These are phyloP conservation scores for Eretmochelys imbricata DNA, from an alignment of 2,113 vertebrate genomes.

Conservation along the genomic window DNA sequence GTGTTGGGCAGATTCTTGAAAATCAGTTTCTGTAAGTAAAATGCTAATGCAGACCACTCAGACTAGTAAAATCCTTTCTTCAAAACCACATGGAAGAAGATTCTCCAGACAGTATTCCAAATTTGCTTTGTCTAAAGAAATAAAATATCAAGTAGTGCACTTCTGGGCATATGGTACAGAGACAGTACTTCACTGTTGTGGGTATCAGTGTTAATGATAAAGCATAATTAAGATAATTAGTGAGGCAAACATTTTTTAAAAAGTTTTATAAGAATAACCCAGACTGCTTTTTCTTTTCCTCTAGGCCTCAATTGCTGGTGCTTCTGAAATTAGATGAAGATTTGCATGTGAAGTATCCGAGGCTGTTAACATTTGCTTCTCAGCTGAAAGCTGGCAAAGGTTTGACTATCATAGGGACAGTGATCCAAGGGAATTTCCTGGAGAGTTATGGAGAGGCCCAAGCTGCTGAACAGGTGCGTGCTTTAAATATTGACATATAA, in stretches of 20 bases:
- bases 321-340: slow-evolving; percentile 97
- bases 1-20: not conserved
- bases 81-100: not conserved
- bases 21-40: not conserved
- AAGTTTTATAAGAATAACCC: not conserved
- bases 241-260: not conserved
- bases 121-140: not conserved
- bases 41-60: not conserved
- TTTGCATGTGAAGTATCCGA: slow-evolving; percentile 96
- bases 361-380: slow-evolving; percentile 96
- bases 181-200: not conserved
- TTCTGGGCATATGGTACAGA: not conserved
- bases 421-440: slow-evolving; percentile 95
- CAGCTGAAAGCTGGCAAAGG: slow-evolving; percentile 98
- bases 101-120: not conserved
- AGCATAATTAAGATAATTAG: not conserved
- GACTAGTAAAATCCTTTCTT: not conserved
- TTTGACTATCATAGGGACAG: slow-evolving; percentile 95
- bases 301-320: slow-evolving; percentile 94
- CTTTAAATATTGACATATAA: not conserved
- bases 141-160: not conserved
- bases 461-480: slow-evolving; percentile 93
- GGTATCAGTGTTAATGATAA: not conserved
- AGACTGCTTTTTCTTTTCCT: not conserved
- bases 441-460: slow-evolving; percentile 96